These are phyloP conservation scores for Zaprionus camerounensis DNA, from an alignment of 1,140 invertebrate species.

Conservation along the genomic window DNA sequence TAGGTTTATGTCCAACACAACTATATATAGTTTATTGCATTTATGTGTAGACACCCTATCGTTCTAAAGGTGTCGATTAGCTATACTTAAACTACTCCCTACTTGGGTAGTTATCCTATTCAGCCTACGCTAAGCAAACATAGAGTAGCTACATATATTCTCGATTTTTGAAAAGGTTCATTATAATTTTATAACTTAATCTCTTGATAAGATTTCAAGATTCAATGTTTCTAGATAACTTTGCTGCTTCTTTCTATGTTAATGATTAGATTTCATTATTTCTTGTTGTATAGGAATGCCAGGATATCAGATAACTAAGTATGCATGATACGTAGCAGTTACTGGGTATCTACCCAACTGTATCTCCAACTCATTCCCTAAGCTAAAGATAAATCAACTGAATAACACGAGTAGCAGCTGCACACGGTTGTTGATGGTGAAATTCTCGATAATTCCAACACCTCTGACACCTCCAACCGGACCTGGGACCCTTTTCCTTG, in stretches of 20 bases:
- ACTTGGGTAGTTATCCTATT: no score
- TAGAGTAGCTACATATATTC: no score
- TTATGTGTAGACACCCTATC: no score
- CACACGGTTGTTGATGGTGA: not conserved
- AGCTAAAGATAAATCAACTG: not conserved
- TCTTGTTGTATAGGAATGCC: not conserved
- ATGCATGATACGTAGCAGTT: not conserved
- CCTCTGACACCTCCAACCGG: constrained; percentile 46
- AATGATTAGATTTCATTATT: not conserved
- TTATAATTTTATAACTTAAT: no score
- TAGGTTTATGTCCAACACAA: no score
- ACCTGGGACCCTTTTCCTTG: constrained; percentile 23
- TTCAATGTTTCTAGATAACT: no score
- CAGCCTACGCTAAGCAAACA: no score
- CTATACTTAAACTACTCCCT: no score
- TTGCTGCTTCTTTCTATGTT: not conserved
- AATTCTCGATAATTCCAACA: constrained; percentile 40
- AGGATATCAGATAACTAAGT: constrained; percentile 3
- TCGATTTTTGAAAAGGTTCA: no score
- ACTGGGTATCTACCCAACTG: not conserved
- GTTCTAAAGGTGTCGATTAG: no score
- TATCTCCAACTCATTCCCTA: not conserved
- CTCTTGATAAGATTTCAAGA: no score
- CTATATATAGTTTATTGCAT: no score
- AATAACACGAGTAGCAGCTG: constrained; percentile 49